These are phyloP conservation scores for Sinocyclocheilus rhinocerous DNA, from an alignment of 2,113 vertebrate genomes.

Conservation along the genomic window DNA sequence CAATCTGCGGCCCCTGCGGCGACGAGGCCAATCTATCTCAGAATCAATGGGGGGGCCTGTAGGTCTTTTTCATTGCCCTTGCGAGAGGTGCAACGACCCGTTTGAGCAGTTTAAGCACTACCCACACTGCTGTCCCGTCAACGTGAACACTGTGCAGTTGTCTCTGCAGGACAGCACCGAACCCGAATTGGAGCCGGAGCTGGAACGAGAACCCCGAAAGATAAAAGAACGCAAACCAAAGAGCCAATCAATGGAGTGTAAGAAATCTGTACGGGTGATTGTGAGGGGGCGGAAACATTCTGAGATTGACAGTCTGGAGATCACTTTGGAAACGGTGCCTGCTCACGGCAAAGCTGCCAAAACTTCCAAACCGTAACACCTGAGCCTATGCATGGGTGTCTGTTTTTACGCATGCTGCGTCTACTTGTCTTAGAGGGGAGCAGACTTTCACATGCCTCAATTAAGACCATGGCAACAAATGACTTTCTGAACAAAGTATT, in stretches of 20 bases:
- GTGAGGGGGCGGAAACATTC: slow-evolving; percentile 47
- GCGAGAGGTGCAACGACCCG: slow-evolving; percentile 49
- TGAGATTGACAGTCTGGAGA: slow-evolving; percentile 53
- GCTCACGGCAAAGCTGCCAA: neutral
- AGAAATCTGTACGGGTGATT: slow-evolving; percentile 42
- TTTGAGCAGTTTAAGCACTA: slow-evolving; percentile 61
- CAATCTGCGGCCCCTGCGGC: slow-evolving; percentile 41
- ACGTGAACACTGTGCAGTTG: slow-evolving; percentile 38
- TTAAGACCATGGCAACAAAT: neutral
- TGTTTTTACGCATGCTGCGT: neutral
- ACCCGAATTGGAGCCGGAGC: slow-evolving; percentile 30
- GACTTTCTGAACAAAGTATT: neutral
- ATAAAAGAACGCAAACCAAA: slow-evolving; percentile 10
- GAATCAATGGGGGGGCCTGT: slow-evolving; percentile 5
- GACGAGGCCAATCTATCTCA: slow-evolving; percentile 33
- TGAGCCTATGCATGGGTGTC: neutral
- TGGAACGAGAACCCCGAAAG: neutral
- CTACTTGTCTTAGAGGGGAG: neutral
- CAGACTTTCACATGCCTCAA: neutral
- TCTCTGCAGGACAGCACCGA: slow-evolving; percentile 44
- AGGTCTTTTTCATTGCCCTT: slow-evolving; percentile 41
- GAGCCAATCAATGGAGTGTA: slow-evolving; percentile 16
- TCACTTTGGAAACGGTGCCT: slow-evolving; percentile 54
- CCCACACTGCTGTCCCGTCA: slow-evolving; percentile 52
- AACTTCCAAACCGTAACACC: slow-evolving; percentile 23